phyloP scores from a whole-genome alignment of 2,888 invertebrate genomes.

The Tipula helvola region DNA sequence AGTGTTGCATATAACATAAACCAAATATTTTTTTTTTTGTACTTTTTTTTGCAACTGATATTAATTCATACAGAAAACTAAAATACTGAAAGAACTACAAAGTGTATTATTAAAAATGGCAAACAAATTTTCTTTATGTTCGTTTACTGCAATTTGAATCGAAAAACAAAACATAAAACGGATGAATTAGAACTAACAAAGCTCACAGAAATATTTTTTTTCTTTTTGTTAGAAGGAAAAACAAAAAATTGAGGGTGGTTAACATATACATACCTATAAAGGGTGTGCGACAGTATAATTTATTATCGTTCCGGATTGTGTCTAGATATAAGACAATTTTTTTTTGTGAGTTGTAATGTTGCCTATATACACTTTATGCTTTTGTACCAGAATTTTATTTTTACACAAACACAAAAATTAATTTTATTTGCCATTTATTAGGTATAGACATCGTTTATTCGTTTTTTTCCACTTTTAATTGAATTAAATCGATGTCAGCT shows the following conservation, averaged over 20 bases:
- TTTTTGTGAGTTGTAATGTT: background rate
- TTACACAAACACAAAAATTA: background rate
- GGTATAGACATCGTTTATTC: background rate
- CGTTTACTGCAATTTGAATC: background rate
- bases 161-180: background rate
- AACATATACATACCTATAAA: background rate
- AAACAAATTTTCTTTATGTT: background rate
- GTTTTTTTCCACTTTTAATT: background rate
- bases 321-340: background rate
- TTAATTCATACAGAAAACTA: background rate
- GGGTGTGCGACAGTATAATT: background rate
- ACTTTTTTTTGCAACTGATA: background rate
- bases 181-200: background rate
- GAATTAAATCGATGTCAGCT: background rate
- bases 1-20: background rate
- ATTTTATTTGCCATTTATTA: background rate
- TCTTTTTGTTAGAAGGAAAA: background rate
- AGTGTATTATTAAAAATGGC: background rate
- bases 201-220: background rate
- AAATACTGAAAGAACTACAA: background rate
- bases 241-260: background rate
- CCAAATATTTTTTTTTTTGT: background rate
- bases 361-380: background rate
- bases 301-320: background rate
- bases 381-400: background rate